Percentiles rank a stretch among this genome's conserved stretches.
These are phyloP conservation scores for Antheraea yamamai DNA, from an alignment of 2,888 invertebrate species.

Conservation along the genomic window DNA sequence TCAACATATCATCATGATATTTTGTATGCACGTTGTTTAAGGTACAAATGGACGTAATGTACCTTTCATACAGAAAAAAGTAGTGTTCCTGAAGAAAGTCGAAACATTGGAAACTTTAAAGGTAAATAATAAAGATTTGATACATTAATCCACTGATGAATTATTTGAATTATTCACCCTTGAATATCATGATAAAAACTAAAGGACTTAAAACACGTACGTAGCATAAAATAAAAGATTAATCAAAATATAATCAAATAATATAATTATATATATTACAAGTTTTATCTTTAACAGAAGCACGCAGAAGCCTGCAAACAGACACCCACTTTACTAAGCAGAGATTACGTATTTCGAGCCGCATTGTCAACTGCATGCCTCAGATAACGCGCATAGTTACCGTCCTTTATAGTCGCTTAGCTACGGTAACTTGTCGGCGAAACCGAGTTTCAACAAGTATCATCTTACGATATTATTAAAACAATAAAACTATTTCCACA, in stretches of 20 bases:
- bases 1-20: too few species aligned
- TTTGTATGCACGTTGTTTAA: too few species aligned
- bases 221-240: not conserved
- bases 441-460: slow-evolving; percentile 10
- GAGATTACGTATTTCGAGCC: slow-evolving; percentile 32
- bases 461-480: not conserved
- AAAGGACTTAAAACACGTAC: not conserved
- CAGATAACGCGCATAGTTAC: slow-evolving; percentile 32
- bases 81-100: too few species aligned
- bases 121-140: too few species aligned
- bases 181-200: too few species aligned
- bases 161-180: too few species aligned
- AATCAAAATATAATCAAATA: not conserved
- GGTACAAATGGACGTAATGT: too few species aligned
- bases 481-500: slow-evolving; percentile 1
- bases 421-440: slow-evolving; percentile 14
- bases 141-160: too few species aligned
- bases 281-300: not conserved
- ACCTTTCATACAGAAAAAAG: too few species aligned
- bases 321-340: slow-evolving; percentile 22
- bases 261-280: not conserved
- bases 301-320: slow-evolving; percentile 7
- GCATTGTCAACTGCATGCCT: slow-evolving; percentile 33
- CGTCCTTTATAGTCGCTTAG: slow-evolving; percentile 19
- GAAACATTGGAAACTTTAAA: too few species aligned